Percentiles rank a stretch among this genome's conserved stretches.
Conservation (phyloP, 2,113 vertebrate species). For the Piaya cayana region DNA sequence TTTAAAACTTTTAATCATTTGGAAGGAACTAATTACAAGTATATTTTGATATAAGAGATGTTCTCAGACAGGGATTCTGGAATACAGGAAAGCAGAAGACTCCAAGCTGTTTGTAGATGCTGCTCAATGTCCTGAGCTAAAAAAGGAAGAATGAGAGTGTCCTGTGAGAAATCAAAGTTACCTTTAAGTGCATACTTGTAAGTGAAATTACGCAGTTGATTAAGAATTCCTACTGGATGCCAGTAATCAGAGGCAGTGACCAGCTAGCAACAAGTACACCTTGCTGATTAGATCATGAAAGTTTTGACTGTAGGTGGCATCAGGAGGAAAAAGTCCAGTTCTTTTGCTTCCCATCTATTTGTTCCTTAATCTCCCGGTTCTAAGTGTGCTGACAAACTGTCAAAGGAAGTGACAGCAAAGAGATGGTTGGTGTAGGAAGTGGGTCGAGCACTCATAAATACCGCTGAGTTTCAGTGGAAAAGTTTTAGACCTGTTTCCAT, state of each 20-base stretch:
- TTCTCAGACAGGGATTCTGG: not conserved
- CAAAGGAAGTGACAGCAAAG: slow-evolving; percentile 56
- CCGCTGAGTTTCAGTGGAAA: slow-evolving; percentile 25
- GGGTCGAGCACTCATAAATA: not conserved
- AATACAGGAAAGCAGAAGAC: not conserved
- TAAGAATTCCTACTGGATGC: slow-evolving; percentile 2
- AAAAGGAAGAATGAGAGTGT: not conserved
- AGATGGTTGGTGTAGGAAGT: not conserved
- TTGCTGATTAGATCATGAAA: not conserved
- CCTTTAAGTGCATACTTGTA: not conserved
- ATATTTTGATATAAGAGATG: not conserved
- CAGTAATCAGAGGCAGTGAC: not conserved
- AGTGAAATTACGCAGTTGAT: not conserved
- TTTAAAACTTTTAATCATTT: not conserved
- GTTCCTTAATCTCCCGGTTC: slow-evolving; percentile 4
- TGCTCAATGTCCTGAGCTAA: not conserved
- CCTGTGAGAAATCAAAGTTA: not conserved
- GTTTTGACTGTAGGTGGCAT: slow-evolving; percentile 30
- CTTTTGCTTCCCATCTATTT: not conserved
- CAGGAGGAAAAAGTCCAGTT: not conserved
- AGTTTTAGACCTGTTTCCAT: slow-evolving; percentile 43
- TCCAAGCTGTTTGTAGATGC: not conserved
- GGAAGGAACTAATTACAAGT: not conserved
- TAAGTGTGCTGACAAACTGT: not conserved
- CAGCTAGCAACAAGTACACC: not conserved